Evolutionary conservation across 2,888 invertebrate species (phyloP), one percentile per base, ranked within the genome.

Genomic region (Drosophila paranaensis): DNA sequence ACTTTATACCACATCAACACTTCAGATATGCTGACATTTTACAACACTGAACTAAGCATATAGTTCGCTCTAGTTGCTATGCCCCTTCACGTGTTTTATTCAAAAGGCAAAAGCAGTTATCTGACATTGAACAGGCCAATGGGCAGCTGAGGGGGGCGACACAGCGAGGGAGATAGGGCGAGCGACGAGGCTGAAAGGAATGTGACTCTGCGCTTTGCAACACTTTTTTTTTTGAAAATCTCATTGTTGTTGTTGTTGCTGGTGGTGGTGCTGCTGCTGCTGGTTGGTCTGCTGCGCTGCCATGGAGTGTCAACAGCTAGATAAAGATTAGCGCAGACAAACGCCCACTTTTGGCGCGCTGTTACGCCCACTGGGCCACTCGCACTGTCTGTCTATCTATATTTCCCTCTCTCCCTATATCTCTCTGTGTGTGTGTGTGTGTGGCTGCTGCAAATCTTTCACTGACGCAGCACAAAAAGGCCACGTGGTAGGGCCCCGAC

Each of bases 271-370:
- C 11, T 57, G 45, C 20, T 51, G 51, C 51, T 53, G 55, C 48
- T 62, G 74, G 70, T 62, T 68, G 71, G 78, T 66, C 74, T 64
- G 82, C 81, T 74, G 76, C 86, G 79, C 78, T 84, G 82, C 85
- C 89, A 79, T 79, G 75, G 90, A 89, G 89, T 90, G 90, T 89
- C 90, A 90, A 90, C 90, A 87, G 80, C 82, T 78, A 90, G 90
- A 89, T 89, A 89, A 89, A 90, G 89, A 89, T 89, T 89, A 89
- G 83, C 82, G 74, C 79, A 85, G 89, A 85, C 88, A 85, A 79
- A 87, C 88, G 82, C 85, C 88, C 89, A 87, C 88, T 89, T 89
- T 87, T 80, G 76, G 79, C 73, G 79, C 55, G 67, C 79, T 76
- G 77, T 71, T 79, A 74, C 88, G 88, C 85, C 85, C 83, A 84